A percentile compares a stretch with the other conserved stretches of the same genome.
These are phyloP conservation scores for Cantharis nigra DNA, from an alignment of 2,888 invertebrate species.

Conservation along the genomic window DNA sequence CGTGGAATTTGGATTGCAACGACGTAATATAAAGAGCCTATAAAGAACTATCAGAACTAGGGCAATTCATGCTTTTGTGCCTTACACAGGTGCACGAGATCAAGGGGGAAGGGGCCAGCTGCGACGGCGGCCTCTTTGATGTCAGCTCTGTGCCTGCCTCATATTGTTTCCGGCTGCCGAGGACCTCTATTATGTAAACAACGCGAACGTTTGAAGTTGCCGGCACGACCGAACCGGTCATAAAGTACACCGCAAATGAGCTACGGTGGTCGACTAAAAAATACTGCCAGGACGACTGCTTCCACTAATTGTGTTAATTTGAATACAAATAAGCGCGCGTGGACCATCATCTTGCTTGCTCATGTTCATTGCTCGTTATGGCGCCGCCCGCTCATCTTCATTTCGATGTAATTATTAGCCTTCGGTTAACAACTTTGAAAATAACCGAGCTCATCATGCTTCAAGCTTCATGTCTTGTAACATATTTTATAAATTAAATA, in stretches of 20 bases:
- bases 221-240: conserved; percentile 55
- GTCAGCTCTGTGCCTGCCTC: conserved; percentile 54
- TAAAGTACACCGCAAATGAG: conserved; percentile 56
- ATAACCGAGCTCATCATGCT: conserved; percentile 17
- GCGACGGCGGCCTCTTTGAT: conserved; percentile 52
- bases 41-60: conserved; percentile 44
- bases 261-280: conserved; percentile 33
- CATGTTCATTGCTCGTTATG: conserved; percentile 23
- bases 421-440: conserved; percentile 28
- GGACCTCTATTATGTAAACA: conserved; percentile 74
- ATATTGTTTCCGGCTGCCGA: conserved; percentile 62
- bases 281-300: conserved; percentile 26
- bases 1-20: conserved; percentile 43
- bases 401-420: conserved; percentile 23
- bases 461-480: conserved; percentile 16
- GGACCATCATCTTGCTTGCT: conserved; percentile 26
- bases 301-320: conserved; percentile 45
- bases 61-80: conserved; percentile 44
- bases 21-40: conserved; percentile 29
- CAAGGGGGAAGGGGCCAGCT: conserved; percentile 33
- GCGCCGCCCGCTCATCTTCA: conserved; percentile 22
- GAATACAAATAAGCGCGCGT: conserved; percentile 45
- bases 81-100: conserved; percentile 37
- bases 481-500: conserved; percentile 19
- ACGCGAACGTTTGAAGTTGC: conserved; percentile 67